Evolutionary conservation across 2,888 invertebrate genomes (phyloP), one percentile per base, ranked within the genome.

Genomic region (Ypsolopha scabrella): DNA sequence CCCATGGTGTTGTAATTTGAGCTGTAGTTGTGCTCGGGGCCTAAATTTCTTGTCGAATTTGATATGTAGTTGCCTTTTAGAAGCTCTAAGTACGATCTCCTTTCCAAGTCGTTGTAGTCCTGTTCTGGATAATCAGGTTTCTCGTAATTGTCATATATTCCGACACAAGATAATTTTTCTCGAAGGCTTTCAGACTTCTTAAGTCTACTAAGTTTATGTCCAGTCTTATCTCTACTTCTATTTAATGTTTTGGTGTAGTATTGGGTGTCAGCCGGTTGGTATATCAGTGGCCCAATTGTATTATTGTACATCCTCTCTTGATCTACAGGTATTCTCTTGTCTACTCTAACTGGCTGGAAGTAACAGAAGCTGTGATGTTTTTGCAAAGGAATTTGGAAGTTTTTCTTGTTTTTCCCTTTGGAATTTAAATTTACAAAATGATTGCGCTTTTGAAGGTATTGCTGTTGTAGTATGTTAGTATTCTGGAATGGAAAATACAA

Each of bases 331-430:
- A 82, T 76, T 59, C 90, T 85, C 59, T 90, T 89, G 62, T 90
- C 90, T 62, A 86, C 80, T 67, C 89, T 88, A 58, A 90, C 90
- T 6, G 90, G 90, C 77, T 90, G 90, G 60, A 90, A 90, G 61
- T 90, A 90, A 64, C 90, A 90, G 66, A 90, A 90, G 68, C 90
- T 90, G 71, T 90, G 90, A 62, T 90, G 89, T 68, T 90, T 90
- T 68, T 90, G 90, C 41, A 90, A 67, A 1, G 90, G 90, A 60
- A 89, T 88, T 82, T 90, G 90, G 59, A 90, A 89, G 58, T 88
- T 88, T 75, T 90, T 90, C 79, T 90, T 90, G 62, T 88, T 80
- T 61, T 86, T 86, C 44, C 82, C 81, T 70, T 86, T 86, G 53
- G 79, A 70, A 60, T 72, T 81, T 67, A 81, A 58, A 60, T 85